These are phyloP conservation scores for Exephanes ischioxanthus DNA, from an alignment of 2,888 invertebrate species.

Conservation along the genomic window DNA sequence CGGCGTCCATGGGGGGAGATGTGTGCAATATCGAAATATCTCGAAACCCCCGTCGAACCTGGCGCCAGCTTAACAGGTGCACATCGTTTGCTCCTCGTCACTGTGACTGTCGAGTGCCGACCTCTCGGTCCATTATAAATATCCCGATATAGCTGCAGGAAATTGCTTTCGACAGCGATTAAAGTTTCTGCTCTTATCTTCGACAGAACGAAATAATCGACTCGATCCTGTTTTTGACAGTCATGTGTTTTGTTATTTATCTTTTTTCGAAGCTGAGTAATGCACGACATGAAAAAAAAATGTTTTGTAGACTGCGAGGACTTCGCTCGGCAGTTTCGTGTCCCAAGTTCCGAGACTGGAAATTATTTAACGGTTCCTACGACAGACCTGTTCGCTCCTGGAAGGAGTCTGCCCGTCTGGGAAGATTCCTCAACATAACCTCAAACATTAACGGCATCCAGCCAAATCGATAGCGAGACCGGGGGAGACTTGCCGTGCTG, in stretches of 20 bases:
- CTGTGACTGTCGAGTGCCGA: not conserved
- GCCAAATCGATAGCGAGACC: constrained; percentile 22
- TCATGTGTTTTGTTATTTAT: not conserved
- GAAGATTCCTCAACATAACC: constrained; percentile 14
- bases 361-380: not conserved
- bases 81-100: not conserved
- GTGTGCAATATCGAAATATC: constrained; percentile 3
- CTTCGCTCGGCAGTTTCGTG: not conserved
- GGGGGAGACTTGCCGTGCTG: not conserved
- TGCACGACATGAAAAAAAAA: not conserved
- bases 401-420: constrained; percentile 4
- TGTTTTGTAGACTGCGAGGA: not conserved
- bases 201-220: not conserved
- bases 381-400: not conserved
- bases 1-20: not conserved
- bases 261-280: not conserved
- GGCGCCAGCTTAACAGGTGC: constrained; percentile 20
- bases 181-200: not conserved
- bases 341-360: not conserved
- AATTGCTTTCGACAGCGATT: not conserved
- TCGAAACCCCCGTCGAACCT: constrained; percentile 16
- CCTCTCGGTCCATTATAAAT: not conserved
- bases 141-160: not conserved
- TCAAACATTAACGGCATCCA: constrained; percentile 12
- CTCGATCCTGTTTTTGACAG: not conserved